These are phyloP conservation scores for Physella acuta DNA, from an alignment of 1,140 invertebrate genomes.

Conservation along the genomic window DNA sequence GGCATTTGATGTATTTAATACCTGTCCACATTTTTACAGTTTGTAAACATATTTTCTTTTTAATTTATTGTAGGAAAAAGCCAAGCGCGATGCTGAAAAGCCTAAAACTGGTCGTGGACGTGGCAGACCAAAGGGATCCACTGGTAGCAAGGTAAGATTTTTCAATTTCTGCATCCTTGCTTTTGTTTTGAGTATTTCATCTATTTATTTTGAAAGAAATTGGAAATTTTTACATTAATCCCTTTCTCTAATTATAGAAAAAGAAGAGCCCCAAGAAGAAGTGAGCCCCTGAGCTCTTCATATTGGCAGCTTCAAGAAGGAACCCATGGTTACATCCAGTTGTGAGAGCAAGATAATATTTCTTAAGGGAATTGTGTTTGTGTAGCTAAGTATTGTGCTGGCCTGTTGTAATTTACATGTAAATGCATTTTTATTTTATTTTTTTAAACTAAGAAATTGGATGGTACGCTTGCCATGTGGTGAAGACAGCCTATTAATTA, in stretches of 20 bases:
- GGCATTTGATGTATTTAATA: neutral
- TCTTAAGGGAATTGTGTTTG: neutral
- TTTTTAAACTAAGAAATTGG: too few species aligned
- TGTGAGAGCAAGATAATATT: neutral
- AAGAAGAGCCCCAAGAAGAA: conserved; percentile 19
- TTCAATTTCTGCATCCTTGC: too few species aligned
- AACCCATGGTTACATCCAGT: conserved; percentile 9
- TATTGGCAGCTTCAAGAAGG: conserved; percentile 22
- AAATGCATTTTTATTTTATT: neutral
- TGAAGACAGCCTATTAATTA: too few species aligned
- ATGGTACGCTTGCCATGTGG: too few species aligned
- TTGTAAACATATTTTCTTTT: neutral
- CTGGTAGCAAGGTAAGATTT: neutral
- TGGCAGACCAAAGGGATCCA: conserved; percentile 11
- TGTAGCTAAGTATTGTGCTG: conserved; percentile 1
- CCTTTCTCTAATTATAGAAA: neutral
- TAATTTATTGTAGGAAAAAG: conserved; percentile 9
- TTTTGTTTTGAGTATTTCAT: too few species aligned
- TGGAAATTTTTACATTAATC: neutral
- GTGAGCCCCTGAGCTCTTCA: conserved; percentile 11
- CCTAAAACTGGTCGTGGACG: neutral
- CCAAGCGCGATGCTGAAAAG: conserved; percentile 7
- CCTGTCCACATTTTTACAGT: neutral
- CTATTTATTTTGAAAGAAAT: too few species aligned
- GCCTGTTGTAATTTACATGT: neutral